phyloP scores from a whole-genome alignment of 2,888 invertebrate species.

The Colostygia pectinataria region DNA sequence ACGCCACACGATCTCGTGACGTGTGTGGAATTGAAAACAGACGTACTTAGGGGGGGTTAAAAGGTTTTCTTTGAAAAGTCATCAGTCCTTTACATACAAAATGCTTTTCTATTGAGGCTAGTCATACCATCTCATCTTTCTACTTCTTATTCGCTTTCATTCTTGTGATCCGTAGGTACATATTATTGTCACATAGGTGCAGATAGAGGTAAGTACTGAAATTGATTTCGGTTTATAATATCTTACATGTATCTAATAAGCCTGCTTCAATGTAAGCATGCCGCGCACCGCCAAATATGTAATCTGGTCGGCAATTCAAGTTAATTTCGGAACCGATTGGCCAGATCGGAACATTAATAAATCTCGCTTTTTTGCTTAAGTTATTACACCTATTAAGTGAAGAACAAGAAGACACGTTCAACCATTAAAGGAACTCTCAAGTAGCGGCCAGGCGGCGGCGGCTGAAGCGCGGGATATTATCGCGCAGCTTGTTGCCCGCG shows the following conservation, averaged over 20 bases:
- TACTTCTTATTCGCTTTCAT: too few relatives aligned
- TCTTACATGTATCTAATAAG: not conserved
- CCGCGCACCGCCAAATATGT: conserved; percentile 23
- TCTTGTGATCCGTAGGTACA: too few relatives aligned
- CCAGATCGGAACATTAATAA: conserved; percentile 57
- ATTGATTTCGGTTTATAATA: conserved; percentile 1
- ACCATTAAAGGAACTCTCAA: conserved; percentile 71
- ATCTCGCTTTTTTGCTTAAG: conserved; percentile 73
- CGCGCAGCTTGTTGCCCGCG: conserved; percentile 83
- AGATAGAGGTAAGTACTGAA: too few relatives aligned
- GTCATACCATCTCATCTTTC: too few relatives aligned
- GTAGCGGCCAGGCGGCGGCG: conserved; percentile 46
- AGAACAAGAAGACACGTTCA: conserved; percentile 79
- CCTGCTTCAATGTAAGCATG: conserved; percentile 18
- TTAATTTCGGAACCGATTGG: conserved; percentile 38
- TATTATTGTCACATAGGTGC: too few relatives aligned
- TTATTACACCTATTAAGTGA: conserved; percentile 80
- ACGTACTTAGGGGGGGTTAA: conserved; percentile 30
- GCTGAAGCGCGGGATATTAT: conserved; percentile 78
- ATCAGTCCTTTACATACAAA: not conserved
- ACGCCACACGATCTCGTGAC: conserved; percentile 62
- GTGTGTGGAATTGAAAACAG: conserved; percentile 64
- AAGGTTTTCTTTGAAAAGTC: conserved; percentile 19
- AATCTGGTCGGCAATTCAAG: conserved; percentile 26
- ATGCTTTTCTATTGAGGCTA: not conserved